These are phyloP conservation scores for Drosophila recens DNA, from an alignment of 2,888 invertebrate genomes.

Conservation along the genomic window DNA sequence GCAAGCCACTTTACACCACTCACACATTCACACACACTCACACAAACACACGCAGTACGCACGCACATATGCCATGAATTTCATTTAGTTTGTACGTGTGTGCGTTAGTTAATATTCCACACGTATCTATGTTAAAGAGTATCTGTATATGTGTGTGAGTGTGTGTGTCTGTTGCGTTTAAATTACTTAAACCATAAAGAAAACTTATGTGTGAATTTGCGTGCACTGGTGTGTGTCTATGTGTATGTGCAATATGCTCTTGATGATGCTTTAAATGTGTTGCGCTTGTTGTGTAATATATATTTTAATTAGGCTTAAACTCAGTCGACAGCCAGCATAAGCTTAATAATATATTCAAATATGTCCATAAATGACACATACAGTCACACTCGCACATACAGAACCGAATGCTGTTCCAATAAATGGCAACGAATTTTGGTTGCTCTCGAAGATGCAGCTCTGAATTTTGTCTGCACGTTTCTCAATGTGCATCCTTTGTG, in stretches of 20 bases:
- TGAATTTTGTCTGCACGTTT: constrained; percentile 5
- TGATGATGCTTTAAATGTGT: constrained; percentile 63
- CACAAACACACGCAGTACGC: constrained; percentile 48
- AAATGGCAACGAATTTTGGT: constrained; percentile 18
- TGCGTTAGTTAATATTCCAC: constrained; percentile 78
- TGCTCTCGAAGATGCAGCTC: neutral
- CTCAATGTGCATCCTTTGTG: constrained; percentile 17
- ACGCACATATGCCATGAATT: constrained; percentile 81
- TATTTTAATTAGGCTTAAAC: constrained; percentile 60
- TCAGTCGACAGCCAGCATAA: neutral
- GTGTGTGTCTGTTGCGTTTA: constrained; percentile 65
- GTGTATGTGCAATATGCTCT: constrained; percentile 55
- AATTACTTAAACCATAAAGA: constrained; percentile 78
- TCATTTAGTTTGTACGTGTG: constrained; percentile 77
- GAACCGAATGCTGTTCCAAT: neutral
- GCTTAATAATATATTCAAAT: constrained; percentile 24
- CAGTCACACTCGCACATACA: neutral
- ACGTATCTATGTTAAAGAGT: constrained; percentile 59
- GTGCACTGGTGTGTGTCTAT: constrained; percentile 14
- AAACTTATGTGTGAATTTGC: constrained; percentile 42
- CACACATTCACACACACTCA: constrained; percentile 18
- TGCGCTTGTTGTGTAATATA: constrained; percentile 38
- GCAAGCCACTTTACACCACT: constrained; percentile 68
- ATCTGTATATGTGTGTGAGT: constrained; percentile 21
- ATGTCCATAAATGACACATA: neutral